Evolutionary conservation across 1,140 invertebrate species (phyloP).

Genomic region (Nebria ingens): DNA sequence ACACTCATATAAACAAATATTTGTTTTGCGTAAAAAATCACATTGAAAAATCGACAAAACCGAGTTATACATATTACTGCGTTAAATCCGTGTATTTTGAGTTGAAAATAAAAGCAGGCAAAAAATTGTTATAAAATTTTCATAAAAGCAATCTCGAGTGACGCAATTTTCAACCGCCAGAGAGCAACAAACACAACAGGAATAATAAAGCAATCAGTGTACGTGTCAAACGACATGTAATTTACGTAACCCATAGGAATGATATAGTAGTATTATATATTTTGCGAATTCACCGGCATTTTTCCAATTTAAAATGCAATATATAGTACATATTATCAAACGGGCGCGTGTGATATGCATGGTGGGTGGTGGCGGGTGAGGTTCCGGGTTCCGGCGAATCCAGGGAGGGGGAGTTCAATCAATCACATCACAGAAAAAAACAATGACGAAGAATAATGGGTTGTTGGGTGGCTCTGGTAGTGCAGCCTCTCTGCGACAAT

Average conservation of each 20-base stretch:
- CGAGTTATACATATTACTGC: too few relatives aligned
- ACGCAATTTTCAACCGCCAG: slow-evolving; percentile 2
- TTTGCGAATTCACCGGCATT: slow-evolving; percentile 1
- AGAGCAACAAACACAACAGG: too few relatives aligned
- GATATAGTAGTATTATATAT: not conserved
- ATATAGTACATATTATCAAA: not conserved
- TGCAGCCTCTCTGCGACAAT: slow-evolving; percentile 26
- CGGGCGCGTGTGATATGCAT: too few relatives aligned
- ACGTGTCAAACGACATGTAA: slow-evolving; percentile 2
- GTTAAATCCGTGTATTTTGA: too few relatives aligned
- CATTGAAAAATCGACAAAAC: too few relatives aligned
- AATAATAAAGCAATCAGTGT: slow-evolving; percentile 5
- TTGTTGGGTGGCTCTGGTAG: slow-evolving; percentile 15
- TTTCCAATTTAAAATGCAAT: slow-evolving; percentile 9
- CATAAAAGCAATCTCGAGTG: slow-evolving; percentile 4
- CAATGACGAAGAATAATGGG: slow-evolving; percentile 29
- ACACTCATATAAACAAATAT: too few relatives aligned
- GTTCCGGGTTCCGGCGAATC: too few relatives aligned
- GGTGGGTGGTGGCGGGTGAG: too few relatives aligned
- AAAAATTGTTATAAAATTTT: not conserved
- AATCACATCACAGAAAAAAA: not conserved
- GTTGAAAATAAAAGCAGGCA: slow-evolving; percentile 1
- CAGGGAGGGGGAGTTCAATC: not conserved
- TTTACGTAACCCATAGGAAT: not conserved
- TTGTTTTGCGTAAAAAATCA: too few relatives aligned